Evolutionary conservation across 2,888 invertebrate genomes (phyloP).

Genomic region (Chirona hameri): DNA sequence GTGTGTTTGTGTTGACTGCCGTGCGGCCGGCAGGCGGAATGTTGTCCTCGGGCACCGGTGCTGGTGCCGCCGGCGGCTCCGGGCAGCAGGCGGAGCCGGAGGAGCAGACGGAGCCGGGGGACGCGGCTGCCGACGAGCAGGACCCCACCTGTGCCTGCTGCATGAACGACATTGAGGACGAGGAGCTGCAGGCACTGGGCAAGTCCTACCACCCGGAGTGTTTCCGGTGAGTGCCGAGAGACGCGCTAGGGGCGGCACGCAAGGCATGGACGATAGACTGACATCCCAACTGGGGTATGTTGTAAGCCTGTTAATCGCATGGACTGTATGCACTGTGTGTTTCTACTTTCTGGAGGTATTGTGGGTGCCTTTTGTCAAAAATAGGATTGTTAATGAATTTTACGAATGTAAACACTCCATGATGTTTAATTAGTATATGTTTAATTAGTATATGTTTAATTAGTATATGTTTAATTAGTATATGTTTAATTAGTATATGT

Average conservation of each 20-base stretch:
- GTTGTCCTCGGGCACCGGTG: neutral
- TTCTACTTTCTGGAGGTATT: too few species aligned
- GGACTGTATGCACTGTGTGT: too few species aligned
- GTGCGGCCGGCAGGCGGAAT: neutral
- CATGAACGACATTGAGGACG: conserved; percentile 67
- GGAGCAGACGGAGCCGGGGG: neutral
- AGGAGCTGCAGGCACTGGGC: conserved; percentile 74
- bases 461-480: too few species aligned
- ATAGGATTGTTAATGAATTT: too few species aligned
- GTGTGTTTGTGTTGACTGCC: neutral
- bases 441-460: too few species aligned
- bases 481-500: too few species aligned
- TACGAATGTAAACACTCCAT: too few species aligned
- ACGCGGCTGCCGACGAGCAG: conserved; percentile 35
- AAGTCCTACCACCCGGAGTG: conserved; percentile 88
- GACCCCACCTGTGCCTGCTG: conserved; percentile 63
- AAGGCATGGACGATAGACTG: too few species aligned
- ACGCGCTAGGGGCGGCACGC: neutral
- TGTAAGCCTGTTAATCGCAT: too few species aligned
- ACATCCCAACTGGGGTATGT: too few species aligned
- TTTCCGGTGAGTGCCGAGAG: conserved; percentile 60
- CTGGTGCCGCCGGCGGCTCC: neutral
- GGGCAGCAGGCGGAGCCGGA: neutral
- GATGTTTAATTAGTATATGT: too few species aligned
- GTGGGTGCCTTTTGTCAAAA: too few species aligned